Evolutionary conservation across 2,888 invertebrate species (phyloP).

Genomic region (Macrosoma leucophasiata): DNA sequence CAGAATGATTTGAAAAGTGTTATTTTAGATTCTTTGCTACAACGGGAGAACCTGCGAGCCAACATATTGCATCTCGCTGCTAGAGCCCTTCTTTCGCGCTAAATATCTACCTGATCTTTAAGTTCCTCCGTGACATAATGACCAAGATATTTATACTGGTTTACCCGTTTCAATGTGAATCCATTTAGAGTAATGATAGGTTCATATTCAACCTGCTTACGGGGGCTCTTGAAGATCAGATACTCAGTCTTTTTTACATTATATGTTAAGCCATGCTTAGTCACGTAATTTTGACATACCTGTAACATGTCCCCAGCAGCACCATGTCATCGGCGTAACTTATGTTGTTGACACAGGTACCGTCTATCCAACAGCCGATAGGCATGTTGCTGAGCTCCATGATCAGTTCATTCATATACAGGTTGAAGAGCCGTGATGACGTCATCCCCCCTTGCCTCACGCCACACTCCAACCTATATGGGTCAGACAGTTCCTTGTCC

Average conservation of each 20-base stretch:
- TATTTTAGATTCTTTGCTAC: too few relatives aligned
- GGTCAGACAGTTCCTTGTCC: too few relatives aligned
- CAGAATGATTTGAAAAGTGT: too few relatives aligned
- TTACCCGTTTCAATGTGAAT: not conserved
- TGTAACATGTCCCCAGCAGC: conserved; percentile 5
- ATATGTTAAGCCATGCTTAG: conserved; percentile 3
- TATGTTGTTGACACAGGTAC: conserved; percentile 10
- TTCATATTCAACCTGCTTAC: conserved; percentile 6
- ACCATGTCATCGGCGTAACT: conserved; percentile 15
- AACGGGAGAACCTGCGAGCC: conserved; percentile 18
- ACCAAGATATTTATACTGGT: conserved; percentile 11
- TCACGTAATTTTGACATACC: conserved; percentile 8
- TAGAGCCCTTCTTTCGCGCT: conserved; percentile 15
- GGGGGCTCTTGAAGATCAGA: conserved; percentile 6
- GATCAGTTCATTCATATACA: conserved; percentile 14
- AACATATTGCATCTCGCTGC: conserved; percentile 18
- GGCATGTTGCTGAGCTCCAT: conserved; percentile 10
- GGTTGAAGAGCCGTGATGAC: conserved; percentile 14
- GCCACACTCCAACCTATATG: conserved; percentile 12
- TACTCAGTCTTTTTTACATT: conserved; percentile 6
- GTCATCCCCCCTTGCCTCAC: conserved; percentile 19
- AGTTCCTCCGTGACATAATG: conserved; percentile 8
- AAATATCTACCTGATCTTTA: conserved; percentile 9
- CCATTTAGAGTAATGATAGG: conserved; percentile 4
- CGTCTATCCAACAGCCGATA: conserved; percentile 14